Conservation (phyloP, 2,797 vertebrate genomes). For the Orestias chungarensis region DNA sequence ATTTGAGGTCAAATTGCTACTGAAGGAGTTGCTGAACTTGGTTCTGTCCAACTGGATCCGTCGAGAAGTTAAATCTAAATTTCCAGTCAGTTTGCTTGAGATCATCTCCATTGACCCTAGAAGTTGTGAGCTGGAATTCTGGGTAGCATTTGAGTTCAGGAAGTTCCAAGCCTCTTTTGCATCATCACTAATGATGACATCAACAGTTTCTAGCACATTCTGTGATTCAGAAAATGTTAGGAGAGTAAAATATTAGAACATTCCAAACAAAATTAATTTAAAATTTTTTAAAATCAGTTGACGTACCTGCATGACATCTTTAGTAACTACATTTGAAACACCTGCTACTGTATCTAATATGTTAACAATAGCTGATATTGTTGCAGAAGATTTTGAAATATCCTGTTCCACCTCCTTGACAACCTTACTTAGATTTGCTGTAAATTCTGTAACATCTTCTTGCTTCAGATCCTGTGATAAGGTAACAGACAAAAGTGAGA, state of each 20-base stretch:
- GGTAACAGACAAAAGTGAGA: background rate
- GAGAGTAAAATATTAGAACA: background rate
- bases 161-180: constrained; percentile 69
- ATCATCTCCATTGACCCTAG: constrained; percentile 79
- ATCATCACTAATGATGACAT: constrained; percentile 62
- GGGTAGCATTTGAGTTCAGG: constrained; percentile 61
- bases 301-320: constrained; percentile 54
- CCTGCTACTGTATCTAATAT: constrained; percentile 78
- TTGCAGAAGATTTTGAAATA: constrained; percentile 65
- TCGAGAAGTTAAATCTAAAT: constrained; percentile 38
- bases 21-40: constrained; percentile 40
- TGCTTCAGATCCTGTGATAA: constrained; percentile 45
- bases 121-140: constrained; percentile 73
- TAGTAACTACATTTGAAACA: constrained; percentile 5
- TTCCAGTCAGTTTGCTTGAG: constrained; percentile 37
- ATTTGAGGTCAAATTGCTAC: constrained; percentile 56
- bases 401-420: background rate
- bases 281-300: too few species aligned
- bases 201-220: constrained; percentile 80
- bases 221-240: constrained; percentile 60
- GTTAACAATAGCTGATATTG: constrained; percentile 75
- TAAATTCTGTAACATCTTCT: constrained; percentile 48
- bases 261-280: too few species aligned
- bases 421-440: constrained; percentile 38
- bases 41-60: constrained; percentile 71